Conservation (phyloP, 2,113 vertebrate species). For the Sciurus niger region DNA sequence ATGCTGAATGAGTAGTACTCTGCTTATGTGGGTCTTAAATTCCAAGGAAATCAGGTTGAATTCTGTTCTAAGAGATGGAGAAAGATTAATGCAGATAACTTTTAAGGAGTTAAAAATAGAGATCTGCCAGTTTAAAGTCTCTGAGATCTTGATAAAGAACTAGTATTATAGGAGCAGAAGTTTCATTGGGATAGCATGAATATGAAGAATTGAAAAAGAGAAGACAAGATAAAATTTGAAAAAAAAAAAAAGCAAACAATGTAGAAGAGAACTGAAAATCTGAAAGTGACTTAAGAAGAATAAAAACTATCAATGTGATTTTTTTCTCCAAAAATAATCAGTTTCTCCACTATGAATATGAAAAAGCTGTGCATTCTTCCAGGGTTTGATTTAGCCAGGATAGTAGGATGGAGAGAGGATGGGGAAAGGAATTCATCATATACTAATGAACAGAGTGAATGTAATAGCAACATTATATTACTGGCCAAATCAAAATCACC, state of each 20-base stretch:
- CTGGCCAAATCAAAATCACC: background rate
- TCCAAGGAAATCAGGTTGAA: background rate
- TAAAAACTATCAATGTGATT: background rate
- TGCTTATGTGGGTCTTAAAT: background rate
- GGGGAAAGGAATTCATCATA: background rate
- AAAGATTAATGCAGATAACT: background rate
- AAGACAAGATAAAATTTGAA: background rate
- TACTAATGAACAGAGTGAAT: background rate
- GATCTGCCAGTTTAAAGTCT: background rate
- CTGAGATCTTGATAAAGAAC: background rate
- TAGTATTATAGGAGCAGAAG: background rate
- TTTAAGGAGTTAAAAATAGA: slow-evolving; percentile 16
- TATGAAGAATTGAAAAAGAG: background rate
- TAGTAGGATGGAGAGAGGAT: background rate
- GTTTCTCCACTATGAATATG: background rate
- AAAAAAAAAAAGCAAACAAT: background rate
- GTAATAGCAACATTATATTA: background rate
- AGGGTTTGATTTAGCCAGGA: background rate
- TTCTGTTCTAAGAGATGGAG: background rate
- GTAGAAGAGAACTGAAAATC: background rate
- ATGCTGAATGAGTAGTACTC: background rate
- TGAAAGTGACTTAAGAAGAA: background rate
- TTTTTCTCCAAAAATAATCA: background rate
- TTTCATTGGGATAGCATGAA: background rate
- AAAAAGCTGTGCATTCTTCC: background rate